Evolutionary conservation across 2,888 invertebrate genomes (phyloP), one percentile per base, ranked within the genome.

Genomic region (Teleiodes luculella): DNA sequence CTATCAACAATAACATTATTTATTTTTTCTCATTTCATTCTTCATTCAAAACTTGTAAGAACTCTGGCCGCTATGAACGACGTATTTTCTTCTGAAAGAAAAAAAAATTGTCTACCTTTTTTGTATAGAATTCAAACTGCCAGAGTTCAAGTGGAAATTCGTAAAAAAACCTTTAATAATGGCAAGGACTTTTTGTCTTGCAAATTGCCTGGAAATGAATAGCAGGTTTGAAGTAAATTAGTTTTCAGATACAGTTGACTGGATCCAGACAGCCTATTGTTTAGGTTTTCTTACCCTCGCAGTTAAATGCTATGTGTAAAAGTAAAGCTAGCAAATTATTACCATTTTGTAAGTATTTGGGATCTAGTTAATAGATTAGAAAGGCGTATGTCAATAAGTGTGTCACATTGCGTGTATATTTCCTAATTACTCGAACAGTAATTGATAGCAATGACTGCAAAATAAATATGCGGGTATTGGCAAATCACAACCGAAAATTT

Each of bases 231-330:
- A 24, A 24, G 13, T 45, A 28, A 28, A 46, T 50, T n/a, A 11
- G 41, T 31, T 45, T 54, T 37, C 50, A 30, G 54, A 46, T 45
- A 30, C 51, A 51, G 30, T 46, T 46, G 50, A 51, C 18, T 54
- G 51, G 18, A 14, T 54, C 45, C 14, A n/a, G 33, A 45, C 47
- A n/a, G 33, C 51, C 47, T 51, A 55, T 55, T 55, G 35, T 48
- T 48, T 18, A 48, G 35, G 18, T 18, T 13, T 31, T 30, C 31
- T 46, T 7, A 20, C 28, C 20, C 28, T 20, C 43, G 20, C 24
- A 24, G 20, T 11, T 11, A 18, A 2, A 18, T 41, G 16, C 39
- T 41, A 20, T 18, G 39, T 18, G 8, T 37, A 14, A 37, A 37
- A 11, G 6, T 24, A 24, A 6, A 24, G 6, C 24, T 24, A 24